Base-by-base conservation (phyloP, 2,888 invertebrate genomes). In the Andrena praecox region DNA sequence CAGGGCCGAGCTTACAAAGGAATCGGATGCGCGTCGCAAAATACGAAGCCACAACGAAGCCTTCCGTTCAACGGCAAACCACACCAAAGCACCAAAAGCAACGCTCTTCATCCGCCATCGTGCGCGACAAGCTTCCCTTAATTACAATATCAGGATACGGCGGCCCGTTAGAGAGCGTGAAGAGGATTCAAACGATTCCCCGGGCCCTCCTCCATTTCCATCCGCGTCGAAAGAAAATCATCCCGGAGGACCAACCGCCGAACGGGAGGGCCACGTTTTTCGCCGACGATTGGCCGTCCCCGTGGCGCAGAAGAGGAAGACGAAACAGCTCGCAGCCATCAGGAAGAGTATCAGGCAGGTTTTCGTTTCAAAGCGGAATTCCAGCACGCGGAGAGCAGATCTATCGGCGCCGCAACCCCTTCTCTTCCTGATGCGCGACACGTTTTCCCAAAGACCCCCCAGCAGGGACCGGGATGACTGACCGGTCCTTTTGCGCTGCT, bases 401-500 rank as follows among this genome's bases (percentile, higher is more conserved):
- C 42, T 16, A 42, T 42, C 50, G 35, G 33, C 60, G 70, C 24
- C 59, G 63, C 81, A 85, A 88, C 89, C 88, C 88, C 79, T 89
- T 89, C 81, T 82, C 88, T 88, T 82, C 87, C 86, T 85, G 86
- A 82, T 86, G 76, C 66, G 48, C 60, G 68, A 54, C 81, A 68
- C 77, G 77, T 85, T 90, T 90, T 86, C 85, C 88, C 85, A 85
- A 78, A 85, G 89, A 90, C 91, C 91, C 91, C 91, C 91, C 89
- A 89, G 84, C 83, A 82, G 77, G 54, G 81, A 71, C 63, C 42
- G 48, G 85, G 85, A 81, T 68, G 70, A 10, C 76, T 54, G 85
- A 88, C 88, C 88, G 88, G 88, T 87, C 82, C 80, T 54, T 24
- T 24, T 48, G 64, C 24, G 29, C 42, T 16, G 48, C 35, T 48